Evolutionary conservation across 1,140 invertebrate genomes (phyloP).

Genomic region (Episyrphus balteatus): DNA sequence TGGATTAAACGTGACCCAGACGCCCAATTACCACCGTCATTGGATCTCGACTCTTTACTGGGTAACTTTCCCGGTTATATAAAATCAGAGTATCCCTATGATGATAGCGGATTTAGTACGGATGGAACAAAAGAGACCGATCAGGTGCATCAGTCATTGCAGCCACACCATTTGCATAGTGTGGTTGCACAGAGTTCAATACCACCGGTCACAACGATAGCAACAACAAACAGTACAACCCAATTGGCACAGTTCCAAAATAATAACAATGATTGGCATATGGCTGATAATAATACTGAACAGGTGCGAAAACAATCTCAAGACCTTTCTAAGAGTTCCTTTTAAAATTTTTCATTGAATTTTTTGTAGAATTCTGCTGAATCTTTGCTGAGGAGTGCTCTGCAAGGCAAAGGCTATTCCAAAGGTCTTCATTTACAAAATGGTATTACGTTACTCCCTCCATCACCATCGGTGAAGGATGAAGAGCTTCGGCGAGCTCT

Average conservation of each 20-base stretch:
- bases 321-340: no score
- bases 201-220: not conserved
- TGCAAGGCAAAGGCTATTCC: slow-evolving; percentile 53
- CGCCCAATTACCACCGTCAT: slow-evolving; percentile 40
- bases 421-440: slow-evolving; percentile 49
- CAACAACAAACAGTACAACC: slow-evolving; percentile 20
- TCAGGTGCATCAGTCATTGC: not conserved
- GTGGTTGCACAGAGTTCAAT: not conserved
- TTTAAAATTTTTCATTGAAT: not conserved
- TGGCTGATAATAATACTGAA: slow-evolving; percentile 56
- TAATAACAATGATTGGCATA: slow-evolving; percentile 71
- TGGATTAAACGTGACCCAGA: slow-evolving; percentile 41
- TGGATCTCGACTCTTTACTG: slow-evolving; percentile 54
- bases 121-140: slow-evolving; percentile 50
- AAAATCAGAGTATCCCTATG: slow-evolving; percentile 55
- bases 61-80: slow-evolving; percentile 44
- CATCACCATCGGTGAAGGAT: slow-evolving; percentile 37
- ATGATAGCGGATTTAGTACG: slow-evolving; percentile 54
- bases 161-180: not conserved
- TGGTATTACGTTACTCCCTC: slow-evolving; percentile 26
- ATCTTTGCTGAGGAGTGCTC: slow-evolving; percentile 63
- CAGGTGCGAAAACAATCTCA: slow-evolving; percentile 25
- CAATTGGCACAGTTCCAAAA: slow-evolving; percentile 47
- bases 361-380: slow-evolving; percentile 45
- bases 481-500: slow-evolving; percentile 38